phyloP scores from a whole-genome alignment of 2,113 vertebrate genomes.

The Gnathonemus echidnorhynchus region DNA sequence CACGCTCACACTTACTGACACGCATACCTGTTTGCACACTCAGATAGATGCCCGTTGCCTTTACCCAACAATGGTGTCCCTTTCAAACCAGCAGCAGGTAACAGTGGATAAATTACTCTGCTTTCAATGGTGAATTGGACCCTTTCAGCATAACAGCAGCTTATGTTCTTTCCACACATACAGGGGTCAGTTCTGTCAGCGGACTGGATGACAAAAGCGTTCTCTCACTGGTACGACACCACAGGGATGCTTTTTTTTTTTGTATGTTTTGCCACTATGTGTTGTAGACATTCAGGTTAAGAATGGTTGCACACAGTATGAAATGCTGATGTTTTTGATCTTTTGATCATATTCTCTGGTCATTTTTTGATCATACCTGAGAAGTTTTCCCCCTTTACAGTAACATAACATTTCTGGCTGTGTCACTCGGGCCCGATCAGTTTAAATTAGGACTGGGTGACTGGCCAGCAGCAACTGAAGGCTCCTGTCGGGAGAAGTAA shows the following conservation, averaged over 20 bases:
- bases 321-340: neutral
- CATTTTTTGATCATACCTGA: neutral
- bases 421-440: neutral
- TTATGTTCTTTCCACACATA: neutral
- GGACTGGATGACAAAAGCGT: neutral
- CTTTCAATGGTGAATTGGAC: neutral
- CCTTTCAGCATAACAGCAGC: neutral
- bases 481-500: neutral
- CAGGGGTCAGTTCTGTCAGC: neutral
- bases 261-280: neutral
- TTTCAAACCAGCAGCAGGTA: neutral
- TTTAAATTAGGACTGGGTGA: neutral
- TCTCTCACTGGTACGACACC: neutral
- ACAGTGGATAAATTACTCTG: neutral
- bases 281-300: neutral
- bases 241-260: neutral
- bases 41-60: neutral
- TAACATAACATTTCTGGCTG: neutral
- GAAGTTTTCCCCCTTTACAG: neutral
- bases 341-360: neutral
- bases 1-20: neutral
- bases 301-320: neutral
- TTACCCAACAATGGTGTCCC: neutral
- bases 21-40: neutral
- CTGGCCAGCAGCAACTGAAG: neutral